Evolutionary conservation across 2,888 invertebrate genomes (phyloP).

Genomic region (Lydus trimaculatus): DNA sequence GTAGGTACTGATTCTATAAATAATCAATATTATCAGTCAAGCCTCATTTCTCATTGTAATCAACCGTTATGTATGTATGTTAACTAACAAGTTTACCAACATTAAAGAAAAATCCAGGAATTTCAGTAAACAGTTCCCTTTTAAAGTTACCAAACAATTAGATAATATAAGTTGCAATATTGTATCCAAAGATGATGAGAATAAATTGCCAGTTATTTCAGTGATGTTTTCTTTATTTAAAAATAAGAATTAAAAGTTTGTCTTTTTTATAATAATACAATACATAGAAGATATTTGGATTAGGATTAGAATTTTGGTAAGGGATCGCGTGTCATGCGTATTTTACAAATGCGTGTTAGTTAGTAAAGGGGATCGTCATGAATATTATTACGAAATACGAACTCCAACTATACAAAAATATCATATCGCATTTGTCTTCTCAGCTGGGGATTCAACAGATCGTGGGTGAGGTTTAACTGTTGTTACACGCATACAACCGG

Average conservation of each 20-base stretch:
- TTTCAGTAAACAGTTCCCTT: too few relatives aligned
- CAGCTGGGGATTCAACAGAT: slow-evolving; percentile 42
- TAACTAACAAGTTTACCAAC: not conserved
- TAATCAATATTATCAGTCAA: slow-evolving; percentile 8
- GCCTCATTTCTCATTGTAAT: not conserved
- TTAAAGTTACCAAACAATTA: too few relatives aligned
- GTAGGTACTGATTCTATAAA: not conserved
- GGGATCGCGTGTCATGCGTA: slow-evolving; percentile 31
- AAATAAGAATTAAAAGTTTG: too few relatives aligned
- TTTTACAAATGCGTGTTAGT: slow-evolving; percentile 34
- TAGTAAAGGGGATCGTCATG: slow-evolving; percentile 39
- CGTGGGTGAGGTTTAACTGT: slow-evolving; percentile 36
- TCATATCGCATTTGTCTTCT: slow-evolving; percentile 46
- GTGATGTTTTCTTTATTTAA: too few relatives aligned
- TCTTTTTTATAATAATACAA: too few relatives aligned
- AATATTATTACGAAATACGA: slow-evolving; percentile 44
- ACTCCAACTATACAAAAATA: slow-evolving; percentile 39
- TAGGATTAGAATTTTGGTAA: slow-evolving; percentile 14
- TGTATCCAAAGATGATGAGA: too few relatives aligned
- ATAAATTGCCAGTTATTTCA: too few relatives aligned
- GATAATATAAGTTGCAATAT: too few relatives aligned
- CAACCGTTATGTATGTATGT: not conserved
- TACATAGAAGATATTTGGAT: too few relatives aligned
- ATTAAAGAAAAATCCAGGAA: not conserved
- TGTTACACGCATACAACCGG: slow-evolving; percentile 27